Conservation (phyloP, 2,113 vertebrate species). For the Scolopax mira region DNA sequence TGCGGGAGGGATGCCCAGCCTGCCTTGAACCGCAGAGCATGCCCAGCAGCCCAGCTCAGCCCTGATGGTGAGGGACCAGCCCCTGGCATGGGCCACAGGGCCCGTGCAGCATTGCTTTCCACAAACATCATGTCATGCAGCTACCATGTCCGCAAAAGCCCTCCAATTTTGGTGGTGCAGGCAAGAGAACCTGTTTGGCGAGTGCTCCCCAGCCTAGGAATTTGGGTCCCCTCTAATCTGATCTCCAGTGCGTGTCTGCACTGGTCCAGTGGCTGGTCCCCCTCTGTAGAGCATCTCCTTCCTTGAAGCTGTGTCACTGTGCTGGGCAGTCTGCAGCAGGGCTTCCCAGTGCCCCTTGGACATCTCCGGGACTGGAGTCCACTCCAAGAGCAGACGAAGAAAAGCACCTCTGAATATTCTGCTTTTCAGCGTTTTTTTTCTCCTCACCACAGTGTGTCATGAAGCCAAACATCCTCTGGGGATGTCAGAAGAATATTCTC, state of each 20-base stretch:
- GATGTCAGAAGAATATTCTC: background rate
- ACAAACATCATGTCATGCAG: background rate
- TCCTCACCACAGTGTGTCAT: background rate
- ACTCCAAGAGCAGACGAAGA: background rate
- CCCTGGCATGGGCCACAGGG: background rate
- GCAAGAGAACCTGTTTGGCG: background rate
- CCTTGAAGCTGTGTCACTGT: accelerated
- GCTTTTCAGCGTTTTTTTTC: background rate
- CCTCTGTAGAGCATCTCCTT: background rate
- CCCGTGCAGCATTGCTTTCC: accelerated
- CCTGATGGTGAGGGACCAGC: background rate
- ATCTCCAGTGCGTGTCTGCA: background rate
- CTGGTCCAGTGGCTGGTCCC: background rate
- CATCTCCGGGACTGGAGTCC: background rate
- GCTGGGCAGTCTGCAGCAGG: background rate
- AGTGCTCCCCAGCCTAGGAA: background rate
- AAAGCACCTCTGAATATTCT: background rate
- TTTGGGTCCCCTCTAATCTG: background rate
- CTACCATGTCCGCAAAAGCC: background rate
- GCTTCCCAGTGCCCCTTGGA: background rate
- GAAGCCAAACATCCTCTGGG: background rate
- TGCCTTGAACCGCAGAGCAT: background rate
- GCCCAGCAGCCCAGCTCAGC: background rate
- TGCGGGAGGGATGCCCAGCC: background rate
- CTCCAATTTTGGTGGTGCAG: background rate